A percentile compares a stretch with the other conserved stretches of the same genome.
These are phyloP conservation scores for Hydrophis major DNA, from an alignment of 2,797 vertebrate species.

Conservation along the genomic window DNA sequence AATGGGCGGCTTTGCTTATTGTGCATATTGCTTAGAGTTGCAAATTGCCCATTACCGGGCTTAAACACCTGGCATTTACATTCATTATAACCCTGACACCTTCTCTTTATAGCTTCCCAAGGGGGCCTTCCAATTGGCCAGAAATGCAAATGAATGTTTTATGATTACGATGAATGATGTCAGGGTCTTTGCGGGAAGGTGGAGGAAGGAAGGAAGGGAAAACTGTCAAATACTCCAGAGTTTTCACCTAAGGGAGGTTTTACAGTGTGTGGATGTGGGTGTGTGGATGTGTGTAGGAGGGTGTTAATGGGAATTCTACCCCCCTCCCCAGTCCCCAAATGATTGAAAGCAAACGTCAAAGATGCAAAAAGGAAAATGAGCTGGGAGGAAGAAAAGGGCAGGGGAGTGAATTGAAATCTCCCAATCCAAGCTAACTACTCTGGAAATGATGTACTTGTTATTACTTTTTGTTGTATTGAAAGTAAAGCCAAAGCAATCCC, in stretches of 20 bases:
- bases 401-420: not conserved
- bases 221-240: not conserved
- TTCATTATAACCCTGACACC: slow-evolving; percentile 66
- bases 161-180: slow-evolving; percentile 72
- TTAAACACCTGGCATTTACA: slow-evolving; percentile 73
- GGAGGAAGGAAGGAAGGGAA: not conserved
- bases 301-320: not conserved
- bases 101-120: slow-evolving; percentile 65
- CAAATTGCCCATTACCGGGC: slow-evolving; percentile 69
- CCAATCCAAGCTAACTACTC: not conserved
- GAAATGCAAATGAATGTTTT: slow-evolving; percentile 71
- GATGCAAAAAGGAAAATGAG: not conserved
- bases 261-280: too few species aligned
- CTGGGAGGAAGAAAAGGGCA: too few species aligned
- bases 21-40: slow-evolving; percentile 73
- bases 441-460: not conserved
- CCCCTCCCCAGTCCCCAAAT: too few species aligned
- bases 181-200: slow-evolving; percentile 22
- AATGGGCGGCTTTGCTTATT: slow-evolving; percentile 73
- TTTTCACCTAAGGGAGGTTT: not conserved
- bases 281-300: not conserved
- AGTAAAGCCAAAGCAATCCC: not conserved
- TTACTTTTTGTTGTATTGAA: not conserved
- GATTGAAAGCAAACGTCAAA: not conserved
- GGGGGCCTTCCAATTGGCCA: slow-evolving; percentile 71